Base-by-base conservation (phyloP, 37 sponge, comb jelly and placozoan genomes). In the Amphimedon queenslandica region DNA sequence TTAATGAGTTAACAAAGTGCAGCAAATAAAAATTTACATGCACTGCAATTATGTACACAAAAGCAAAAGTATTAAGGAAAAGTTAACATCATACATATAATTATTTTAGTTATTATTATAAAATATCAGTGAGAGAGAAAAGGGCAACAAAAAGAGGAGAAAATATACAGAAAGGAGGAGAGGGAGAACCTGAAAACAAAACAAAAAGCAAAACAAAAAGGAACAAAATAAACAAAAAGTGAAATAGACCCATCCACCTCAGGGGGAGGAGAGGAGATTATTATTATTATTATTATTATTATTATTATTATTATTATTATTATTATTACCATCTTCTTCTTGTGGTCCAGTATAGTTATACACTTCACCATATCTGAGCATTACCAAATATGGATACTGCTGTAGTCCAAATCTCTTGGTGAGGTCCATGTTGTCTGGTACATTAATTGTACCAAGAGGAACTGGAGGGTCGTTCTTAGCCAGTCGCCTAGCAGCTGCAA, bases 301-400 rank as follows among this genome's bases (percentile, higher is more conserved):
- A 47, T 47, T 18, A 25, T 4, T 4, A 27, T 37, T 67, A 38
- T 37, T 25, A 67, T 29, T 61, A 16, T n/a, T 11, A 63, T 29
- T 30, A 27, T 13, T 37, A 73, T n/a, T 40, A 88, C 89, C 90
- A 56, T 72, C 77, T 31, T 81, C 82, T 3, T 81, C 81, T 66
- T 70, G 71, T 3, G 83, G 76, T 27, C 91, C 91, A 37, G 77
- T 82, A 37, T 82, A 90, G 53, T 90, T 76, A 80, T 82, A 85
- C 47, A 64, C 77, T 63, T 80, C 78, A 0, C 94, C 94, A 74
- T 85, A 69, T 41, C 89, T 55, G 77, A 85, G 88, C 55, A 93
- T 65, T 23, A 79, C 71, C 20, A 93, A 76, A n/a, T 75, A 66
- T 28, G 94, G 94, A 71, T 85, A 93, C 24, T 82, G 82, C 13